A percentile compares a stretch with the other conserved stretches of the same genome.
Conservation (phyloP, 2,888 invertebrate species). For the Caenorhabditis afra region DNA sequence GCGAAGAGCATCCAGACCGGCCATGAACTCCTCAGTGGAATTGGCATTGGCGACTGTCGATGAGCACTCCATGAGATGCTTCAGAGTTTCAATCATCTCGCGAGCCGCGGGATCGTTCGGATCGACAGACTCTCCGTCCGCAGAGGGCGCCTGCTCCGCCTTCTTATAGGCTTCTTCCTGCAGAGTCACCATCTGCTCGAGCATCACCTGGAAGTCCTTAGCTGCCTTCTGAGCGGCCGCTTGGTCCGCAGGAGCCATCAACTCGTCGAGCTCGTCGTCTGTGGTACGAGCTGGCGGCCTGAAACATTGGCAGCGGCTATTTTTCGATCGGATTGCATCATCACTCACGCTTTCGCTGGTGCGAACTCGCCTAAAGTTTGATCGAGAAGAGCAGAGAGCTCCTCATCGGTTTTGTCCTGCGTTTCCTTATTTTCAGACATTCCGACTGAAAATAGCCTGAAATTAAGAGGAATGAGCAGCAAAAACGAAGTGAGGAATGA, state of each 20-base stretch:
- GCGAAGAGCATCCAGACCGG: conserved; percentile 66
- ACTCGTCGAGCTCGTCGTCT: conserved; percentile 70
- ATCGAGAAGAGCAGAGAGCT: conserved; percentile 61
- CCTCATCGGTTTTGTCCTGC: conserved; percentile 48
- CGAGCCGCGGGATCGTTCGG: conserved; percentile 63
- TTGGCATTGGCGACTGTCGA: conserved; percentile 61
- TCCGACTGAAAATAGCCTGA: conserved; percentile 22
- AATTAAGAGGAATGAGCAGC: not conserved
- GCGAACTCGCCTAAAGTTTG: conserved; percentile 58
- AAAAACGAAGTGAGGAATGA: not conserved
- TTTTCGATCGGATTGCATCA: conserved; percentile 6
- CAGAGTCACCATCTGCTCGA: conserved; percentile 69
- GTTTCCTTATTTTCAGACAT: conserved; percentile 46
- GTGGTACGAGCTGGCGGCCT: conserved; percentile 47
- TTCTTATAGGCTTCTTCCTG: conserved; percentile 63
- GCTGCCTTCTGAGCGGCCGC: conserved; percentile 71
- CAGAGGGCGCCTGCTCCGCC: conserved; percentile 15
- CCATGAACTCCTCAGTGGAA: conserved; percentile 64
- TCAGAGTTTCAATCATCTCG: conserved; percentile 71
- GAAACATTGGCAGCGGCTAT: conserved; percentile 9
- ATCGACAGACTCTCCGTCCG: conserved; percentile 19
- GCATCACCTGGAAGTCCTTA: conserved; percentile 69
- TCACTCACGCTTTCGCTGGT: conserved; percentile 46
- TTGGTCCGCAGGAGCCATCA: conserved; percentile 69
- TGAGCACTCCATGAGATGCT: conserved; percentile 65